These are phyloP conservation scores for Pterocles gutturalis DNA, from an alignment of 2,113 vertebrate genomes.

Conservation along the genomic window DNA sequence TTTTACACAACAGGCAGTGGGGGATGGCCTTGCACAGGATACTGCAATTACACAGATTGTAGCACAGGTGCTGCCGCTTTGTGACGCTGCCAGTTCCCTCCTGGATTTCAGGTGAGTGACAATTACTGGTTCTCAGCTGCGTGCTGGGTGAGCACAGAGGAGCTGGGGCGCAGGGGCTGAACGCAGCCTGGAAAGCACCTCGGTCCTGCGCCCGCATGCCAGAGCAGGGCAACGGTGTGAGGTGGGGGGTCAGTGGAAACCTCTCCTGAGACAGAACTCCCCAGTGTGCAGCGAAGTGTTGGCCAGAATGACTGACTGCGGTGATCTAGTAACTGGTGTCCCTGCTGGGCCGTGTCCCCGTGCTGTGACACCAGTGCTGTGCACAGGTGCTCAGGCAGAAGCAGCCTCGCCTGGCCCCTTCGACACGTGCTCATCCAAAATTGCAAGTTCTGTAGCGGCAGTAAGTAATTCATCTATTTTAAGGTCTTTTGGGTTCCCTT, in stretches of 20 bases:
- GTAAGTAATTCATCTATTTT: not conserved
- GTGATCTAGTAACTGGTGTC: not conserved
- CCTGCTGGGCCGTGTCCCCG: not conserved
- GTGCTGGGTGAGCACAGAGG: not conserved
- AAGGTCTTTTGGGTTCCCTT: not conserved
- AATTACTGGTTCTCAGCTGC: not conserved
- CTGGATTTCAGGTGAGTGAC: not conserved
- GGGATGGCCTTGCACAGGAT: not conserved
- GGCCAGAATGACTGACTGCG: too few species aligned
- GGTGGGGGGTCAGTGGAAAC: not conserved
- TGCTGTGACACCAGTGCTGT: not conserved
- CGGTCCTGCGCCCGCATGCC: not conserved
- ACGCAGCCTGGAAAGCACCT: not conserved
- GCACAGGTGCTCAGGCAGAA: not conserved
- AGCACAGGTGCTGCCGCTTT: not conserved
- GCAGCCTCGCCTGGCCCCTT: not conserved
- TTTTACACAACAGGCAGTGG: not conserved
- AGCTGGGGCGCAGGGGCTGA: not conserved
- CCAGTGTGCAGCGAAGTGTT: too few species aligned
- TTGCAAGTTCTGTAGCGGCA: not conserved
- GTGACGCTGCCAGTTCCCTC: not conserved
- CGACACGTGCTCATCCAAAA: fast-evolving
- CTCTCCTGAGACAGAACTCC: not conserved
- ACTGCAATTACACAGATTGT: not conserved
- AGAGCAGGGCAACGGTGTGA: too few species aligned